These are phyloP conservation scores for Lipophrys pholis DNA, from an alignment of 2,113 vertebrate species.

Conservation along the genomic window DNA sequence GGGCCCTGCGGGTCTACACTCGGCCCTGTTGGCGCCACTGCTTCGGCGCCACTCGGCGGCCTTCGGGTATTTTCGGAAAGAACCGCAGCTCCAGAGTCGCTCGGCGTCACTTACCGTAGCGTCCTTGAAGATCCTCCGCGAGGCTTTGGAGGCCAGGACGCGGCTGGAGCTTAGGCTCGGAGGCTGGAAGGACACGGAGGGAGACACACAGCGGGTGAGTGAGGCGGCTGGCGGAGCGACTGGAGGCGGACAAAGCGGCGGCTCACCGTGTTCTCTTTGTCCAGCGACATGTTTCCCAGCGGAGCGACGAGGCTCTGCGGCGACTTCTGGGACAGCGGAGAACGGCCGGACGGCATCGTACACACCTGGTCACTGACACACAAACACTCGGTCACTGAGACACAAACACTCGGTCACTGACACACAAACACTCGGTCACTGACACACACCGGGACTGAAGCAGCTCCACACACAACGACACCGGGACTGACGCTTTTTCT, in stretches of 20 bases:
- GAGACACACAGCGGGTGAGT: not conserved
- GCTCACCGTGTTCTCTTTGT: slow-evolving; percentile 94
- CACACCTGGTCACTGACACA: no score
- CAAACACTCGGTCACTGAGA: no score
- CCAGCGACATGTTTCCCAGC: slow-evolving; percentile 78
- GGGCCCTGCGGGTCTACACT: no score
- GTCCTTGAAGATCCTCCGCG: slow-evolving; percentile 89
- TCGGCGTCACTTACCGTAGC: slow-evolving; percentile 80
- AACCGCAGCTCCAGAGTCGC: no score
- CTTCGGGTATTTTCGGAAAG: not conserved
- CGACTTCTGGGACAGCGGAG: slow-evolving; percentile 82
- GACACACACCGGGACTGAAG: no score
- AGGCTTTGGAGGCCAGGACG: slow-evolving; percentile 88
- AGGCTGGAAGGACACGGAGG: slow-evolving; percentile 78
- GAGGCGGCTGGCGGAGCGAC: no score
- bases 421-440: no score
- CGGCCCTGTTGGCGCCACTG: not conserved
- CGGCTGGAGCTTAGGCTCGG: slow-evolving; percentile 84
- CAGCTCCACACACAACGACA: no score
- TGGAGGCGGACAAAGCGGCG: no score
- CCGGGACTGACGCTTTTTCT: not conserved
- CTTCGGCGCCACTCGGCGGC: slow-evolving; percentile 3
- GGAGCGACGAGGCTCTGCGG: slow-evolving; percentile 69
- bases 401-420: no score
- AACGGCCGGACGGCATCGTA: slow-evolving; percentile 83